Base-by-base conservation (phyloP, 2,888 invertebrate genomes). In the Chaitophorus viminalis region DNA sequence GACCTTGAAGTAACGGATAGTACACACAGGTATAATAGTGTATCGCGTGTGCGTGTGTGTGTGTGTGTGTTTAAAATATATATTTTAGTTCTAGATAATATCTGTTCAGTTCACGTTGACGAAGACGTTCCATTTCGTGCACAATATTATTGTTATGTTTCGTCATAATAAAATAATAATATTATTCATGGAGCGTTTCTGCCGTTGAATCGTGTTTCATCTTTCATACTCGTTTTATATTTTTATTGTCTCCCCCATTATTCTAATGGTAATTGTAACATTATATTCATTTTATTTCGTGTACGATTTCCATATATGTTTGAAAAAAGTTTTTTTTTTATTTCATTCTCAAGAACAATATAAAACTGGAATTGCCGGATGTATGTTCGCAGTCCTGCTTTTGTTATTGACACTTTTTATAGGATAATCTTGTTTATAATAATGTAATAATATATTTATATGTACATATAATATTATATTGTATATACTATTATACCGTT, bases 101-200 rank as follows among this genome's bases (percentile, higher is more conserved):
- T 79, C 78, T 79, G 78, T 84, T 87, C 79, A 31, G 86, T 87
- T 87, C 70, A 54, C 60, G 86, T 87, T 79, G 86, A 87, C 86
- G 86, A 87, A 87, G 86, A 87, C 86, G 86, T 87, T 87, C 86
- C 86, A 87, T 87, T 87, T 87, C 79, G 79, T 87, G 86, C 86
- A 87, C 86, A 87, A 87, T 87, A 87, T 79, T 87, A 87, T 87
- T 87, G 79, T 87, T 79, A n/a, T n/a, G 72, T 87, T 79, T 87
- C 78, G 79, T 87, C 84, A 78, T 78, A 86, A 85, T 78, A 78
- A 75, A 52, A 81, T 25, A 84, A 81, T 25, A 84, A 86, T 81
- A 74, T 79, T 87, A 87, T 87, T 87, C 86, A 87, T 74, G 72
- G 60, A 81, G 60, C 86, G 86, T 87, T 87, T 87, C 78, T 87